Base-by-base conservation (phyloP, 2,888 invertebrate genomes). In the Nudaria mundana region DNA sequence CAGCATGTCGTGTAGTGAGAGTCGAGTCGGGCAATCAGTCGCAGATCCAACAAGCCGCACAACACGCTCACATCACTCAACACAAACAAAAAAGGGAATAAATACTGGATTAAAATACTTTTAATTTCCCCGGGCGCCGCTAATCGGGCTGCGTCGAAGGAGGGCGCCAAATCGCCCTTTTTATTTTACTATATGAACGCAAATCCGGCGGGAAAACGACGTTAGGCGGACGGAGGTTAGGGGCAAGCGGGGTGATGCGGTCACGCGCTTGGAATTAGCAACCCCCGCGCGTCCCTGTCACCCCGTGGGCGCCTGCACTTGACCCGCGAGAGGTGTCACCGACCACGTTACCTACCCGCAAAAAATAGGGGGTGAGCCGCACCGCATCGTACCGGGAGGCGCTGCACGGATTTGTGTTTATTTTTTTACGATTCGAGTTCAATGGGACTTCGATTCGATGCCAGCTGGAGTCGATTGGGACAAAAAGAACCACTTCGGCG, bases 91-190 rank as follows among this genome's bases (percentile, higher is more conserved):
- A 20, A 81, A 78, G 75, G 73, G 78, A 82, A 84, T 84, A 81
- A 84, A 84, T 84, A 79, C 76, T 79, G 75, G 79, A 84, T 84
- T 84, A 84, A 84, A 84, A 86, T 83, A 84, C 85, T 85, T 86
- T 85, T 86, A 86, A 86, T 86, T 86, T 85, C 86, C 85, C 86
- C 76, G 81, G 85, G 82, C 85, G 81, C 82, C 82, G 82, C 83
- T 86, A 86, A 86, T 86, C 85, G 84, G 79, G 72, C 78, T 71
- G 76, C 76, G 79, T 75, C 83, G 78, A 81, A 79, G 82, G 82
- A 83, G 85, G 83, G 83, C 80, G 77, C 80, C 79, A 82, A 83
- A 83, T 83, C 85, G 85, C 83, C 85, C 84, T 85, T 86, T 84
- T 84, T 85, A 84, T 85, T 86, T 83, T 78, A 78, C 81, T 80